Evolutionary conservation across 2,797 vertebrate genomes (phyloP).

Genomic region (Numenius phaeopus): DNA sequence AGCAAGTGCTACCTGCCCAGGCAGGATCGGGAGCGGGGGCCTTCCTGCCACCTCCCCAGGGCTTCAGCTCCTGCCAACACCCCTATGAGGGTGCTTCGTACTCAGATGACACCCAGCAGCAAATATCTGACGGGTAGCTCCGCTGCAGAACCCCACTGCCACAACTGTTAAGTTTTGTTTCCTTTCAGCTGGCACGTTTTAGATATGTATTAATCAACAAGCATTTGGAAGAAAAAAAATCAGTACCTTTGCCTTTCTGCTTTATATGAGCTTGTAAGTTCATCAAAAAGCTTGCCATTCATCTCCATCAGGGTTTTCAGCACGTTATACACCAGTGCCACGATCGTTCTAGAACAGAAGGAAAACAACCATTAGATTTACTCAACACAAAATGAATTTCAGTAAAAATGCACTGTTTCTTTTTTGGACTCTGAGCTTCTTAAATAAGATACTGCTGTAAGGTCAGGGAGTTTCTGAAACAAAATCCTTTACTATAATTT

Average conservation of each 20-base stretch:
- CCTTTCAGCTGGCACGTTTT: background rate
- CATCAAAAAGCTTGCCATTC: conserved; percentile 96
- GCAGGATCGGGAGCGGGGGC: background rate
- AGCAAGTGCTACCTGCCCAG: background rate
- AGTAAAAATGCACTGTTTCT: background rate
- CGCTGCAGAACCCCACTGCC: background rate
- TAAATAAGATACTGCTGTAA: background rate
- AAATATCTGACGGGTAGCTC: background rate
- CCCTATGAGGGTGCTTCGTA: fast-evolving
- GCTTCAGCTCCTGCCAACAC: background rate
- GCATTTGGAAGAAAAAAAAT: background rate
- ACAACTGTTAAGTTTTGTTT: background rate
- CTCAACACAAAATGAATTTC: background rate
- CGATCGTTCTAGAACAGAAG: conserved; percentile 88
- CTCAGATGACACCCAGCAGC: fast-evolving
- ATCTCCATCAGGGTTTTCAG: conserved; percentile 98
- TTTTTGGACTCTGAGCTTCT: background rate
- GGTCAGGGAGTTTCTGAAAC: background rate
- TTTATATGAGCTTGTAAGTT: conserved; percentile 95
- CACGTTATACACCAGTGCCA: conserved; percentile 96
- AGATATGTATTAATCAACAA: fast-evolving
- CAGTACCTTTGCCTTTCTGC: conserved; percentile 91
- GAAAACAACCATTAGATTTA: background rate
- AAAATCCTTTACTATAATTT: background rate
- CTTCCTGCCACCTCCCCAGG: fast-evolving